Evolutionary conservation across 2,888 invertebrate species (phyloP), one percentile per base, ranked within the genome.

Genomic region (Trissolcus brochymenae): DNA sequence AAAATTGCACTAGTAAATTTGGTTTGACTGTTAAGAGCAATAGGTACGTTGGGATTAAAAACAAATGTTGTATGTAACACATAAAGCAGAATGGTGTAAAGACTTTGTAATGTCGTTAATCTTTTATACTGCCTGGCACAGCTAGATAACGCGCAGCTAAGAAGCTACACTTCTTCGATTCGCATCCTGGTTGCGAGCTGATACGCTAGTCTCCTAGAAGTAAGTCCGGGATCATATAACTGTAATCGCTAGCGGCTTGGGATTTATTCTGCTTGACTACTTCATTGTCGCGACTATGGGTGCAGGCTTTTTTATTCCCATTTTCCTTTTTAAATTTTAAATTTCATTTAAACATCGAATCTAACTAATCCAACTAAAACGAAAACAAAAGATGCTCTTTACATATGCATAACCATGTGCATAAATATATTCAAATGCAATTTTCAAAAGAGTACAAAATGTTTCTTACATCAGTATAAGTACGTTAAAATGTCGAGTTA

Each of bases 191-290:
- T 73, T 74, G 61, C 73, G 67, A 74, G 56, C 51, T 61, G 61
- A 68, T 75, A 64, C 68, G 75, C 75, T 41, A 75, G 78, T 78
- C 78, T 67, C 67, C 71, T 53, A 73, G 80, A 76, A 78, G 57
- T 64, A 76, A 80, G 79, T 80, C 80, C 80, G 80, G 79, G 80
- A 80, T 80, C 80, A 71, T 73, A 76, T 80, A 80, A 80, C 80
- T 79, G 80, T 80, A 80, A 73, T 53, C 73, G 61, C 71, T 68
- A 70, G 68, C 75, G 67, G 80, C 70, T 68, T 59, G 78, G 71
- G 76, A 79, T 80, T 80, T 80, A 80, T 78, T 76, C 76, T 79
- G 70, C 76, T 53, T 66, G 60, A 60, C 72, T 76, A 64, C 78
- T 80, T 80, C 78, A 76, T 79, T 78, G 78, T 78, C 76, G 72